These are phyloP conservation scores for Actenoides hombroni DNA, from an alignment of 2,113 vertebrate genomes.

Conservation along the genomic window DNA sequence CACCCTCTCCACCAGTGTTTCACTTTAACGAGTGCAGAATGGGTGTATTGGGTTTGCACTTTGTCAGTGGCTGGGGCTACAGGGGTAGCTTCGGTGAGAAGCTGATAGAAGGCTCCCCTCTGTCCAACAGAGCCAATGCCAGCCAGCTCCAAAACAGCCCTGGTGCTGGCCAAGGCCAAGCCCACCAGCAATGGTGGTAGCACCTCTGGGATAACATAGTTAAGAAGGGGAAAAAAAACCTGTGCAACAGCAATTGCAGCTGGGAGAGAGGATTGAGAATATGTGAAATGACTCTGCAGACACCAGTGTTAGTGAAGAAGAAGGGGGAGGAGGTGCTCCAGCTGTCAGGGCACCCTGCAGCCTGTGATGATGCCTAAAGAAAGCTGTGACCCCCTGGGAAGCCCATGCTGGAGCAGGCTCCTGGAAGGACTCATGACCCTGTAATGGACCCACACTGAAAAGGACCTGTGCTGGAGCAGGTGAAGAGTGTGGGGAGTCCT, in stretches of 20 bases:
- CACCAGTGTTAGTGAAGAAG: not conserved
- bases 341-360: not conserved
- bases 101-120: not conserved
- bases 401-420: not conserved
- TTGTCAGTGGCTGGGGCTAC: not conserved
- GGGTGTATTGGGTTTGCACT: not conserved
- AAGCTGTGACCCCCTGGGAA: not conserved
- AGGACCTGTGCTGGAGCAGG: not conserved
- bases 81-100: not conserved
- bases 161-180: fast-evolving
- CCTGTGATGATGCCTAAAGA: fast-evolving
- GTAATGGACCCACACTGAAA: not conserved
- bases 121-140: not conserved
- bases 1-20: not conserved
- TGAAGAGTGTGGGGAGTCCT: not conserved
- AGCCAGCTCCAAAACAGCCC: not conserved
- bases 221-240: not conserved
- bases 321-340: not conserved
- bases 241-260: not conserved
- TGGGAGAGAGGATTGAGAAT: not conserved
- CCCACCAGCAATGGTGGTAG: not conserved
- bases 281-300: not conserved
- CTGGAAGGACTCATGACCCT: not conserved
- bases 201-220: not conserved
- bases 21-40: not conserved